These are phyloP conservation scores for Bombus impatiens DNA, from an alignment of 1,140 invertebrate species.

Conservation along the genomic window DNA sequence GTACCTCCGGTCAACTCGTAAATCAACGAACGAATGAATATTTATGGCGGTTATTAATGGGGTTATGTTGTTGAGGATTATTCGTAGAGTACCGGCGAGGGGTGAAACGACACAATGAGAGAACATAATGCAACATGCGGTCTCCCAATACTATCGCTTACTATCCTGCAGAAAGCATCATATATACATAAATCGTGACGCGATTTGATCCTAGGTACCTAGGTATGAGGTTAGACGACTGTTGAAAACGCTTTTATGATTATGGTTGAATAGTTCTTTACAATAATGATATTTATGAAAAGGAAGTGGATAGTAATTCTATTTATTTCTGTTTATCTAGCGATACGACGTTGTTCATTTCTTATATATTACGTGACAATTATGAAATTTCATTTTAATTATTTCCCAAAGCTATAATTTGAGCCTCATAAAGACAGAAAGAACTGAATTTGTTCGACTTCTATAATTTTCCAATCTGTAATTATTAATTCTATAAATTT, in stretches of 20 bases:
- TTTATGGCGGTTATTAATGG: slow-evolving; percentile 76
- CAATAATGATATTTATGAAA: neutral
- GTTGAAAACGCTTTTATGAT: too few relatives aligned
- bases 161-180: slow-evolving; percentile 41
- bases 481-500: too few relatives aligned
- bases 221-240: too few relatives aligned
- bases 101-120: slow-evolving; percentile 60
- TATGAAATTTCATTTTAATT: too few relatives aligned
- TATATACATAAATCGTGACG: slow-evolving; percentile 5
- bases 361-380: too few relatives aligned
- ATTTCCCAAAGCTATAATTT: too few relatives aligned
- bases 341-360: too few relatives aligned
- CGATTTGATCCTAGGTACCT: slow-evolving; percentile 1
- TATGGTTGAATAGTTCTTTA: neutral
- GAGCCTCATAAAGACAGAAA: too few relatives aligned
- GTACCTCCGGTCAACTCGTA: slow-evolving; percentile 59
- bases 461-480: too few relatives aligned
- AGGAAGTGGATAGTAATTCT: neutral
- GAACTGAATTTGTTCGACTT: too few relatives aligned
- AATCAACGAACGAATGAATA: slow-evolving; percentile 73
- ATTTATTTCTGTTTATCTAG: too few relatives aligned
- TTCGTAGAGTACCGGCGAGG: slow-evolving; percentile 53
- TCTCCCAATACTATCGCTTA: slow-evolving; percentile 21
- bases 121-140: slow-evolving; percentile 68
- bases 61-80: slow-evolving; percentile 71